A percentile compares a stretch with the other conserved stretches of the same genome.
These are phyloP conservation scores for Macropodus opercularis DNA, from an alignment of 2,797 vertebrate species.

Conservation along the genomic window DNA sequence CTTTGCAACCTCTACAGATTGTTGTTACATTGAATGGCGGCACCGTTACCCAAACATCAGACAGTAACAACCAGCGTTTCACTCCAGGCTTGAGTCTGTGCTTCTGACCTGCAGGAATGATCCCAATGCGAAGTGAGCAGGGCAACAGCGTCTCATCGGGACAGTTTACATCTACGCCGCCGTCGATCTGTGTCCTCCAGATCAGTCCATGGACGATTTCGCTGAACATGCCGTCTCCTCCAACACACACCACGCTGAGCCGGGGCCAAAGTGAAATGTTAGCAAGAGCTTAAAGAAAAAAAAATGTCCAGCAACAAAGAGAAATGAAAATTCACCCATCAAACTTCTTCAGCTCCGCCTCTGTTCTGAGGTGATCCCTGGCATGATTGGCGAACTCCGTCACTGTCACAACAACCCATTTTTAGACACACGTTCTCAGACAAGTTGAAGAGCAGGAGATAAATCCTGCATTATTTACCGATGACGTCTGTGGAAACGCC, in stretches of 20 bases:
- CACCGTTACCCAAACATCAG: background rate
- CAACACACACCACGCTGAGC: conserved; percentile 92
- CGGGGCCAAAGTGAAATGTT: conserved; percentile 7
- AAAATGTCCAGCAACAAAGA: too few species aligned
- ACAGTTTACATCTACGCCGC: conserved; percentile 85
- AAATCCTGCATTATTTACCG: conserved; percentile 69
- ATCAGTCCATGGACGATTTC: conserved; percentile 95
- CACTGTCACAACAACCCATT: conserved; percentile 78
- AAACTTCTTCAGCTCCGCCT: conserved; percentile 87
- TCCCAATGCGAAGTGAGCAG: conserved; percentile 89
- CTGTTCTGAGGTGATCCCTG: conserved; percentile 86
- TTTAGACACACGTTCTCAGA: background rate
- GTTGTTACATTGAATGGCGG: background rate
- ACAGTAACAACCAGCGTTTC: too few species aligned
- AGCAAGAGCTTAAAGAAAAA: background rate
- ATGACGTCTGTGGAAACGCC: conserved; percentile 88
- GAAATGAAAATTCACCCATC: conserved; percentile 87
- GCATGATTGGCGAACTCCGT: conserved; percentile 93
- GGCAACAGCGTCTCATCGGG: conserved; percentile 82
- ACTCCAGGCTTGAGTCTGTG: background rate
- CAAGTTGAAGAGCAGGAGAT: background rate
- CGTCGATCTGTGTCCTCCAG: conserved; percentile 86
- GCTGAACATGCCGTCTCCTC: conserved; percentile 97
- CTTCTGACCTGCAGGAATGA: conserved; percentile 92
- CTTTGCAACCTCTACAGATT: background rate